Evolutionary conservation across 2,888 invertebrate species (phyloP).

Genomic region (Drosophila sordidula): DNA sequence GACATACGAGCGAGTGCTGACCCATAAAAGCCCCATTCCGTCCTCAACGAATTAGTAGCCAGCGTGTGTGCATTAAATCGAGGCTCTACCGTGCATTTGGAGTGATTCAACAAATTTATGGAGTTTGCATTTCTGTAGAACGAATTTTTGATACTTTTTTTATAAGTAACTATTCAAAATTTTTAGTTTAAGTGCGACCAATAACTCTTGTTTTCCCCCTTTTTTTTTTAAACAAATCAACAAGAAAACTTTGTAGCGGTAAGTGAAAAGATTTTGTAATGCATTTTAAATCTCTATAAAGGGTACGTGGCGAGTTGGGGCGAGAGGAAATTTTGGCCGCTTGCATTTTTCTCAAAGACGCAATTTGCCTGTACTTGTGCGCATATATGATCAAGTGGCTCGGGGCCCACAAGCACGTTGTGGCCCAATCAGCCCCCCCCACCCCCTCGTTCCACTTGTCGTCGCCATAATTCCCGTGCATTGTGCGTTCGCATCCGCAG

Average conservation of each 20-base stretch:
- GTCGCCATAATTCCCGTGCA: slow-evolving; percentile 56
- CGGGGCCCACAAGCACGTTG: slow-evolving; percentile 6
- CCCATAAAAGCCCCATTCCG: too few species aligned
- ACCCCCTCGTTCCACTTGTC: slow-evolving; percentile 9
- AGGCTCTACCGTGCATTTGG: neutral
- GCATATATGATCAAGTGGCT: slow-evolving; percentile 32
- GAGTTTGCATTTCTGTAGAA: slow-evolving; percentile 19
- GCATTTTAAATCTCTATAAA: neutral
- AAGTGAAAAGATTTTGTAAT: slow-evolving; percentile 19
- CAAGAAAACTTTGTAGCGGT: slow-evolving; percentile 6
- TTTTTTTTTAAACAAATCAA: slow-evolving; percentile 24
- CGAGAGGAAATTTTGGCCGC: too few species aligned
- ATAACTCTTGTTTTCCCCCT: slow-evolving; percentile 1
- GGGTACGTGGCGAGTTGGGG: too few species aligned
- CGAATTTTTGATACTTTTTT: slow-evolving; percentile 14
- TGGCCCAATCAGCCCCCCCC: neutral
- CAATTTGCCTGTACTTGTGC: slow-evolving; percentile 11
- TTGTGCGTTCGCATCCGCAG: slow-evolving; percentile 62
- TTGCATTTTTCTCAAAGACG: slow-evolving; percentile 15
- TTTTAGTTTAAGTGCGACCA: slow-evolving; percentile 18
- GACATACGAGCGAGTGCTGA: neutral
- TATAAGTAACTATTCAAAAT: slow-evolving; percentile 21
- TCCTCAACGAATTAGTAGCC: neutral
- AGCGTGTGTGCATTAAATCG: neutral
- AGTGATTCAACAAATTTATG: slow-evolving; percentile 19